phyloP scores from a whole-genome alignment of 2,888 invertebrate genomes.

The Volucella bombylans region DNA sequence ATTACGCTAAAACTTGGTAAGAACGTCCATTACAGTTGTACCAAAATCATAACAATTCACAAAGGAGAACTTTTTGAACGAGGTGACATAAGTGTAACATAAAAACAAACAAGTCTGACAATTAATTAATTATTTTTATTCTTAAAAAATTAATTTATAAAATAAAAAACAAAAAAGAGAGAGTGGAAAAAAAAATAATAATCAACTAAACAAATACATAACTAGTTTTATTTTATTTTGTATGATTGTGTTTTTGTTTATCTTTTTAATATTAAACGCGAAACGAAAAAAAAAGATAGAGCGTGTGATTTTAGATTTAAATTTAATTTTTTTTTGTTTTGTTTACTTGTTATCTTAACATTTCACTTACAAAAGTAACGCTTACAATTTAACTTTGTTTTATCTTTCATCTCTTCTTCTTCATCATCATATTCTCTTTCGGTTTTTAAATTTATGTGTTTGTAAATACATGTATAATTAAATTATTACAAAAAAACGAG shows the following conservation, averaged over 20 bases:
- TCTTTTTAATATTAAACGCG: neutral
- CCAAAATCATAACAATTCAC: neutral
- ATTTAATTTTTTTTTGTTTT: constrained; percentile 44
- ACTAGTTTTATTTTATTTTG: constrained; percentile 48
- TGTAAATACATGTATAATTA: constrained; percentile 68
- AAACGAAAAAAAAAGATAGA: constrained; percentile 38
- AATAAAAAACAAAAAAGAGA: constrained; percentile 62
- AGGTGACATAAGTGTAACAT: neutral
- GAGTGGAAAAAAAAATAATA: constrained; percentile 36
- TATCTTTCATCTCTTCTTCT: constrained; percentile 9
- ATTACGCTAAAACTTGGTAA: no score
- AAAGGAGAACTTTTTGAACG: neutral
- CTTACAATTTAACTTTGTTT: constrained; percentile 72
- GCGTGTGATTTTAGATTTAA: constrained; percentile 3
- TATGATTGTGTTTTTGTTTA: constrained; percentile 9
- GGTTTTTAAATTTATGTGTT: constrained; percentile 38
- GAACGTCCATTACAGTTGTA: no score
- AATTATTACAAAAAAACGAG: constrained; percentile 66
- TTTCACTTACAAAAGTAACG: constrained; percentile 69
- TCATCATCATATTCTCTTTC: neutral
- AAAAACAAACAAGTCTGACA: constrained; percentile 63
- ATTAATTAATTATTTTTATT: constrained; percentile 74
- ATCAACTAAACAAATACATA: constrained; percentile 57
- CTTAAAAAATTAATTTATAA: constrained; percentile 71
- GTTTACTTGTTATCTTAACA: constrained; percentile 40